These are phyloP conservation scores for Anniella stebbinsi DNA, from an alignment of 2,797 vertebrate genomes.

Conservation along the genomic window DNA sequence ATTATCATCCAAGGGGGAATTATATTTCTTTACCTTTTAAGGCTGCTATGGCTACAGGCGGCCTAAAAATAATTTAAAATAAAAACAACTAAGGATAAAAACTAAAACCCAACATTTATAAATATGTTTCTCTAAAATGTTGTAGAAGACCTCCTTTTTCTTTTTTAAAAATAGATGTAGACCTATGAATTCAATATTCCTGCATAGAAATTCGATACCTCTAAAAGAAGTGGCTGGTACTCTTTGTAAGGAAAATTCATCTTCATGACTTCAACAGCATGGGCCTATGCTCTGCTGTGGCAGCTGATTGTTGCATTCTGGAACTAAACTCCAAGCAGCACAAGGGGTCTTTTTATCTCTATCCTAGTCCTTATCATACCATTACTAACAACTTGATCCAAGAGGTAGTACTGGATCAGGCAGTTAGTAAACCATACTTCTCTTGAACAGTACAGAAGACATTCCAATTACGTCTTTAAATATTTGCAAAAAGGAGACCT, in stretches of 20 bases:
- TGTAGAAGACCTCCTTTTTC: constrained; percentile 12
- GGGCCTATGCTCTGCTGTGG: background rate
- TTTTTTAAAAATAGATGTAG: constrained; percentile 37
- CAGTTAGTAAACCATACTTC: background rate
- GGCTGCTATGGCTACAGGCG: background rate
- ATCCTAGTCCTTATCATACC: background rate
- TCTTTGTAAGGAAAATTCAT: background rate
- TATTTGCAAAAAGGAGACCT: background rate
- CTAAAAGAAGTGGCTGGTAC: background rate
- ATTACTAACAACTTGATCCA: too few relatives aligned
- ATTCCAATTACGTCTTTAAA: background rate
- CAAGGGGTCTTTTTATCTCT: background rate
- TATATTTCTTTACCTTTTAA: constrained; percentile 35
- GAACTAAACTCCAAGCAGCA: too few relatives aligned
- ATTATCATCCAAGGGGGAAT: constrained; percentile 47
- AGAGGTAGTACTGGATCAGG: background rate
- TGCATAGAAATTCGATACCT: background rate
- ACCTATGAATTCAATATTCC: constrained; percentile 5
- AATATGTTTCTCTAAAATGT: constrained; percentile 58
- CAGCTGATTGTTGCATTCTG: too few relatives aligned
- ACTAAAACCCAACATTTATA: constrained; percentile 53
- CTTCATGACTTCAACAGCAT: too few relatives aligned
- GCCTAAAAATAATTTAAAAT: background rate
- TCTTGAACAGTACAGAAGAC: background rate
- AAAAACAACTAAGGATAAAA: constrained; percentile 33